These are phyloP conservation scores for Sphyrna mokarran DNA, from an alignment of 2,113 vertebrate species.

Conservation along the genomic window DNA sequence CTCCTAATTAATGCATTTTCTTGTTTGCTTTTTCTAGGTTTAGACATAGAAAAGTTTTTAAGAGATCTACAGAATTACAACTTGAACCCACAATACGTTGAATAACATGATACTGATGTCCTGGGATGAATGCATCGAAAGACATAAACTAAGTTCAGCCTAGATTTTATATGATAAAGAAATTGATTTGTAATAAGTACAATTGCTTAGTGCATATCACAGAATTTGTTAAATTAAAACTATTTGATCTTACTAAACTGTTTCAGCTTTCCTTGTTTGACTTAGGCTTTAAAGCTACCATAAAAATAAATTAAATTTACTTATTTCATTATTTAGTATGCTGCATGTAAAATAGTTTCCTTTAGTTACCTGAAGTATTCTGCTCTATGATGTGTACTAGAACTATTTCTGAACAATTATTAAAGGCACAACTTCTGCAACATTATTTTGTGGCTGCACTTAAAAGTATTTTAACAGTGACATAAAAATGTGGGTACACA, in stretches of 20 bases:
- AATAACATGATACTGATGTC: not conserved
- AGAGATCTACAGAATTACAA: not conserved
- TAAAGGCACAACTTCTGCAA: not conserved
- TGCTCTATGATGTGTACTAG: not conserved
- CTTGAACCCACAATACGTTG: not conserved
- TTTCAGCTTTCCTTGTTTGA: not conserved
- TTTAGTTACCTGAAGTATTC: not conserved
- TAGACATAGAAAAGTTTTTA: not conserved
- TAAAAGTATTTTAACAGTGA: not conserved
- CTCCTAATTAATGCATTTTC: not conserved
- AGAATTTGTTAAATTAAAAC: not conserved
- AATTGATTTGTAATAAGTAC: slow-evolving; percentile 12
- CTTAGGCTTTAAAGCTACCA: not conserved
- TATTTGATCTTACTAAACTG: not conserved
- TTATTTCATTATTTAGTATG: no score
- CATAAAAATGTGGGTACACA: not conserved
- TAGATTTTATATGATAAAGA: not conserved
- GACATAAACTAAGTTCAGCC: not conserved
- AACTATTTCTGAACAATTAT: not conserved
- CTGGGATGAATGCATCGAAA: not conserved
- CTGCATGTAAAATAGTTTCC: not conserved
- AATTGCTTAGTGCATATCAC: not conserved
- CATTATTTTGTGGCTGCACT: not conserved
- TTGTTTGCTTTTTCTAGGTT: not conserved
- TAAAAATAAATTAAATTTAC: not conserved